Conservation (phyloP, 2,888 invertebrate genomes). For the Calliopum simillimum region DNA sequence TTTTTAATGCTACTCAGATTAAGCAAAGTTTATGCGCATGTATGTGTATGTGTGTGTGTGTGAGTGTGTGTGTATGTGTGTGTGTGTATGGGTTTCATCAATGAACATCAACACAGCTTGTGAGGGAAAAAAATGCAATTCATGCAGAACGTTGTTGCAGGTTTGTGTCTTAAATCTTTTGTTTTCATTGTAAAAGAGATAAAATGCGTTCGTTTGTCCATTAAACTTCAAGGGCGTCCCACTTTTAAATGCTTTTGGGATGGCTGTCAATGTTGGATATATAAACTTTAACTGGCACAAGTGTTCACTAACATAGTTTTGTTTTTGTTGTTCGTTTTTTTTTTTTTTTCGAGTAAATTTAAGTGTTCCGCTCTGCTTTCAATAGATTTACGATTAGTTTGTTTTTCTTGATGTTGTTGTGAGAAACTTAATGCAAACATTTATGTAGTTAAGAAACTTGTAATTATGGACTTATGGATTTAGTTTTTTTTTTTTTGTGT, state of each 20-base stretch:
- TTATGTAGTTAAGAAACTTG: no score
- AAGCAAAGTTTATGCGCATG: no score
- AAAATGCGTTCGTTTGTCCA: conserved; percentile 20
- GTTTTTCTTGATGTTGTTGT: neutral
- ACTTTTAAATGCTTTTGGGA: conserved; percentile 31
- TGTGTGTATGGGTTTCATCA: no score
- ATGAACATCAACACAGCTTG: neutral
- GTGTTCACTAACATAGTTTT: neutral
- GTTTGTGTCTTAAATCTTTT: conserved; percentile 23
- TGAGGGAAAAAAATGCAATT: conserved; percentile 26
- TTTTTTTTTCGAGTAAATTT: neutral
- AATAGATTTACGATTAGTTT: neutral
- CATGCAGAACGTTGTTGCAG: conserved; percentile 20
- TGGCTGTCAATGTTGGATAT: conserved; percentile 10
- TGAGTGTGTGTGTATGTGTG: no score
- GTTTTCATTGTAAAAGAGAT: neutral
- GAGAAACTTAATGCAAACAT: neutral
- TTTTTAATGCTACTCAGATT: no score
- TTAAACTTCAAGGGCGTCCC: conserved; percentile 44
- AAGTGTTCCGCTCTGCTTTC: conserved; percentile 1
- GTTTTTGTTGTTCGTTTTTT: conserved; percentile 3
- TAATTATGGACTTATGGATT: neutral
- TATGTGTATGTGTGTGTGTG: no score
- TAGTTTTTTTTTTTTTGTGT: conserved; percentile 8
- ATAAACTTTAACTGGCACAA: neutral